Conservation (phyloP, 2,888 invertebrate genomes). For the Conus canariensis region DNA sequence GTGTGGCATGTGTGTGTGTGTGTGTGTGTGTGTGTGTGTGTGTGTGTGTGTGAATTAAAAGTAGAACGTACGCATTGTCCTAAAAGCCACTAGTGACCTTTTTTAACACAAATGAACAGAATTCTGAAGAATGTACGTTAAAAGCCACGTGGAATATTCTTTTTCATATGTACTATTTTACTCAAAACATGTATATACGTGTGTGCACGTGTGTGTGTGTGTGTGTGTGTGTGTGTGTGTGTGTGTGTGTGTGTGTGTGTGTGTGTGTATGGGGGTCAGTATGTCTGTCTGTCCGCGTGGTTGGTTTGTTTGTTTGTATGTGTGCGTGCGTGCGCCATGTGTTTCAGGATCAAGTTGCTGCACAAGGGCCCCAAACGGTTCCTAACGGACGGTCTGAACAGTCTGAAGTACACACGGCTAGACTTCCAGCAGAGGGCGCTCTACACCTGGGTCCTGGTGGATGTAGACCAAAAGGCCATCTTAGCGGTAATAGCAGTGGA, state of each 20-base stretch:
- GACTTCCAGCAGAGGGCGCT: slow-evolving; percentile 32
- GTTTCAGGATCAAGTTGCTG: slow-evolving; percentile 59
- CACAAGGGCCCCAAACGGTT: slow-evolving; percentile 55
- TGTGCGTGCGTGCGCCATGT: neutral
- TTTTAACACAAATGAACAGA: too few relatives aligned
- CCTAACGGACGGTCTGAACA: slow-evolving; percentile 50
- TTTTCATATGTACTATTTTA: too few relatives aligned
- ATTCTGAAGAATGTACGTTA: too few relatives aligned
- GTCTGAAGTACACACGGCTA: slow-evolving; percentile 41
- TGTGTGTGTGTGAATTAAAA: too few relatives aligned
- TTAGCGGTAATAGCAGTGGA: neutral
- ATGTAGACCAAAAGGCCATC: slow-evolving; percentile 41
- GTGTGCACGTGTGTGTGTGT: neutral
- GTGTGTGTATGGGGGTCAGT: neutral
- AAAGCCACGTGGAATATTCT: too few relatives aligned
- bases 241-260: neutral
- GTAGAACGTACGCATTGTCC: too few relatives aligned
- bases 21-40: too few relatives aligned
- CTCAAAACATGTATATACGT: neutral
- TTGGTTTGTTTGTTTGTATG: neutral
- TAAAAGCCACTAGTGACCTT: too few relatives aligned
- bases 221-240: neutral
- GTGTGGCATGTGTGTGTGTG: neutral
- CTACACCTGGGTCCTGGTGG: slow-evolving; percentile 47
- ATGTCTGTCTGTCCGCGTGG: neutral